Percentiles rank a stretch among this genome's conserved stretches.
These are phyloP conservation scores for Malurus elegans DNA, from an alignment of 2,113 vertebrate species.

Conservation along the genomic window DNA sequence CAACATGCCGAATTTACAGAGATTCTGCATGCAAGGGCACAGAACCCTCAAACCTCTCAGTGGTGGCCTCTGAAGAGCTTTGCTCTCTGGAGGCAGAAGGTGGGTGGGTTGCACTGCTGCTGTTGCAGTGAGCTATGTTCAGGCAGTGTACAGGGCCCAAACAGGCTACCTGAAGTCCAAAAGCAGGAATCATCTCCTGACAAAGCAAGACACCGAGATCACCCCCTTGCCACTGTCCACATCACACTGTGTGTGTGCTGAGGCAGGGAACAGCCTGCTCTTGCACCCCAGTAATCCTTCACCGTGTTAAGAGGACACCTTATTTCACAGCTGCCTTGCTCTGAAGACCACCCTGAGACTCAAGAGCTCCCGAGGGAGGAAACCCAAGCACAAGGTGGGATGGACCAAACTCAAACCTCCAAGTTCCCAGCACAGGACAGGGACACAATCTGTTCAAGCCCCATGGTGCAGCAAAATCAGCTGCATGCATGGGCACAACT, in stretches of 20 bases:
- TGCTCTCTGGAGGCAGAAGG: background rate
- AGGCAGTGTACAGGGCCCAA: background rate
- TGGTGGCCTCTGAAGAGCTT: background rate
- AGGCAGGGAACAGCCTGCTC: background rate
- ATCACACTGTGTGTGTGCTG: fast-evolving
- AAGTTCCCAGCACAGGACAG: background rate
- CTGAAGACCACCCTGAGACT: background rate
- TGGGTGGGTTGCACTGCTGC: fast-evolving
- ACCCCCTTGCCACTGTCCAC: fast-evolving
- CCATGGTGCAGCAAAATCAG: background rate
- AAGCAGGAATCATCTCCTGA: background rate
- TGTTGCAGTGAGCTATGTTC: fast-evolving
- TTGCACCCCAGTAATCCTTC: background rate
- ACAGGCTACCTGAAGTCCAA: background rate
- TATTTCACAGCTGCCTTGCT: background rate
- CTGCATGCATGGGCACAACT: background rate
- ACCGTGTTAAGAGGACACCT: background rate
- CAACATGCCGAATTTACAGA: background rate
- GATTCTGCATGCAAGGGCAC: background rate
- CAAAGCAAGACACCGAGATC: background rate
- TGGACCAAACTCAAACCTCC: background rate
- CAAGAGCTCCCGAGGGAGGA: background rate
- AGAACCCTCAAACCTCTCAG: background rate
- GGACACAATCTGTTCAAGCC: background rate
- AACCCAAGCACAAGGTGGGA: background rate